These are phyloP conservation scores for Pungitius pungitius DNA, from an alignment of 2,113 vertebrate genomes.

Conservation along the genomic window DNA sequence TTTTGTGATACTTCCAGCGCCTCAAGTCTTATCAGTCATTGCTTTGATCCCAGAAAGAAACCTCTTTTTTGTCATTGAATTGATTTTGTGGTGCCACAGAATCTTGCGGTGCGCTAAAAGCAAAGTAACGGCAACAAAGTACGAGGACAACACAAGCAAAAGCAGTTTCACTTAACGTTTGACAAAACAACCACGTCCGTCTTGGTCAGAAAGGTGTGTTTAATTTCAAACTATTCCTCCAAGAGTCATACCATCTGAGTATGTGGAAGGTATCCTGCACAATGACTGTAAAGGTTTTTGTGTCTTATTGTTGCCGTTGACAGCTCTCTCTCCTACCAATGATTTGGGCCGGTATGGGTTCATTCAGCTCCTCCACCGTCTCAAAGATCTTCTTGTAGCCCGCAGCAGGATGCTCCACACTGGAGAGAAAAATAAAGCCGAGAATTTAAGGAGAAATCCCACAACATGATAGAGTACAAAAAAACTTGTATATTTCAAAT, in stretches of 20 bases:
- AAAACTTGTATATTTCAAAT: not conserved
- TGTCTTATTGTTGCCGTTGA: no score
- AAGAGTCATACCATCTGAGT: not conserved
- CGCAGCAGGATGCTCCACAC: constrained; percentile 92
- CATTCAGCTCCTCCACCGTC: constrained; percentile 91
- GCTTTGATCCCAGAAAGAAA: not conserved
- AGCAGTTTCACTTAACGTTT: not conserved
- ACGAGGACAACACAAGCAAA: not conserved
- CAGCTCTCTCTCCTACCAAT: constrained; percentile 69
- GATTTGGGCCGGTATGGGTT: constrained; percentile 86
- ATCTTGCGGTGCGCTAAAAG: not conserved
- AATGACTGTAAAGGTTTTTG: not conserved
- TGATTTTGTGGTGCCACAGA: not conserved
- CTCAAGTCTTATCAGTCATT: not conserved
- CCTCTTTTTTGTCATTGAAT: not conserved
- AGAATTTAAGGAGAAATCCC: not conserved
- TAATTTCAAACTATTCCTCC: not conserved
- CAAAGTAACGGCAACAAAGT: not conserved
- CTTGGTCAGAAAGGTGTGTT: not conserved
- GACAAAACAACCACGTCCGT: not conserved
- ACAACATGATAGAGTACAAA: not conserved
- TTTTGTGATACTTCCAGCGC: no score
- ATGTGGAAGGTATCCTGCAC: not conserved
- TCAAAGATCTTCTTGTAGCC: constrained; percentile 97
- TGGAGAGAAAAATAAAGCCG: constrained; percentile 56